Evolutionary conservation across 2,797 vertebrate species (phyloP).

Genomic region (Thaleichthys pacificus): DNA sequence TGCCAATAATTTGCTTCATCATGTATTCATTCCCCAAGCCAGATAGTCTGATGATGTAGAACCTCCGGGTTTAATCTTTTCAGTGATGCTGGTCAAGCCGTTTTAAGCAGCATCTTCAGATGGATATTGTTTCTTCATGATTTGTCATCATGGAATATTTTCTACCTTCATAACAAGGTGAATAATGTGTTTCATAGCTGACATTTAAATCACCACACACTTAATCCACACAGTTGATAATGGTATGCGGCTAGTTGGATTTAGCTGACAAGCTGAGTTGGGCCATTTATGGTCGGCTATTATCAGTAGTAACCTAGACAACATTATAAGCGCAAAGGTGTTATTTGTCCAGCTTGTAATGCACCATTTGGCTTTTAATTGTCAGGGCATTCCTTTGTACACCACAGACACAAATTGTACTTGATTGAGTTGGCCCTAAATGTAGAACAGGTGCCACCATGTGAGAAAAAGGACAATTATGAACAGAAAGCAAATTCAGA

Average conservation of each 20-base stretch:
- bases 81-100: not conserved
- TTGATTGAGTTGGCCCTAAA: no score
- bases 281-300: not conserved
- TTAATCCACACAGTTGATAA: no score
- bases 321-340: no score
- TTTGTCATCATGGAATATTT: no score
- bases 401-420: no score
- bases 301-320: not conserved
- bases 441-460: not conserved
- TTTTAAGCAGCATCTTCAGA: not conserved
- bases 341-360: no score
- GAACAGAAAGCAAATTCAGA: not conserved
- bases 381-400: no score
- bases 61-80: not conserved
- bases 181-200: no score
- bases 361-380: no score
- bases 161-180: no score
- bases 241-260: no score
- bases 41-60: not conserved
- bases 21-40: not conserved
- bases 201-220: no score
- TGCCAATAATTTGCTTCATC: not conserved
- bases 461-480: not conserved
- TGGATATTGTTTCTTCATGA: not conserved
- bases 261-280: not conserved